Evolutionary conservation across 2,797 vertebrate species (phyloP), one percentile per base, ranked within the genome.

Genomic region (Spinibarbus caldwelli): DNA sequence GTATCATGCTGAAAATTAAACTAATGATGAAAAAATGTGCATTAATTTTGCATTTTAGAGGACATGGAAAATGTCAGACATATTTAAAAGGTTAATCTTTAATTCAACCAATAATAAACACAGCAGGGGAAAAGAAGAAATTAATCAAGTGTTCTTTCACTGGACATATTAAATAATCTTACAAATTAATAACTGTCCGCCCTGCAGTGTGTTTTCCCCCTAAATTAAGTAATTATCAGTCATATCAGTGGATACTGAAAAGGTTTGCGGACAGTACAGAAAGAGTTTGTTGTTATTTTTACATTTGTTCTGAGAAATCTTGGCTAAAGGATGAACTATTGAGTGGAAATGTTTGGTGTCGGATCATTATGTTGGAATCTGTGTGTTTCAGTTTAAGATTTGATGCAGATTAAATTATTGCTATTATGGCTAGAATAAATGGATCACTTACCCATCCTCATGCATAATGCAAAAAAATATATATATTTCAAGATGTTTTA

Each of bases 1-100:
- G 96, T 96, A 96, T 95, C 96, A 95, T 95, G 94, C 95, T 95
- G 96, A 94, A 96, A 97, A 97, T 96, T 97, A 97, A 95, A 96
- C 96, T 97, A 96, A 97, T 97, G 96, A 97, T 97, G 96, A 96
- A 97, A 97, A 97, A 97, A 97, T 97, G 95, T 75, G 94, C 95
- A 97, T 97, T 97, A 97, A 97, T 97, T 97, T 96, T 95, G 96
- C 96, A 97, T 97, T 96, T 96, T 94, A 94, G 95, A 93, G 94
- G 94, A 95, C 86, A 94, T 94, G 87, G 90, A 93, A 97, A 96
- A 97, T 97, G 96, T 95, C 96, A 96, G 94, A 94, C 93, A 93
- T 94, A 95, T 96, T 97, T 95, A 95, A 97, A 97, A 97, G 96
- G 96, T 97, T 97, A 97, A 97, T 96, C 95, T 95, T 96, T 96